Conservation (phyloP, 1,140 invertebrate species). For the Magallana ariakensis region DNA sequence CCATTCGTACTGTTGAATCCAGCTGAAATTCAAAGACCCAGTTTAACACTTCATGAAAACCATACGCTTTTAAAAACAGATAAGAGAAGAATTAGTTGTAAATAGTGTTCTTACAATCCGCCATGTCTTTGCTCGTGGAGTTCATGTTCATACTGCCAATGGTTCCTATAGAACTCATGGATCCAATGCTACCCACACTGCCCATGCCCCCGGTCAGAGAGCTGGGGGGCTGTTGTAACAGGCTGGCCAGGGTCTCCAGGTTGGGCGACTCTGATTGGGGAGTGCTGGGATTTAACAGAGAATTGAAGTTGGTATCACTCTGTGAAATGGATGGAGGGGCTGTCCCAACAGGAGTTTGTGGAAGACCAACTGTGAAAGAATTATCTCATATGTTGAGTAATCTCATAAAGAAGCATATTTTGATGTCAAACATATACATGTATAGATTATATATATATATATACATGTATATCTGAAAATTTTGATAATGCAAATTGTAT, state of each 20-base stretch:
- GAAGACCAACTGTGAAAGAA: background rate
- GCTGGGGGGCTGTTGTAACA: constrained; percentile 58
- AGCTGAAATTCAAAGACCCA: background rate
- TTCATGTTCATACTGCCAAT: constrained; percentile 53
- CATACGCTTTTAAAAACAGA: too few species aligned
- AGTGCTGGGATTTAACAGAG: constrained; percentile 45
- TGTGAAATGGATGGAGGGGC: constrained; percentile 50
- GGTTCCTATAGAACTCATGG: constrained; percentile 46
- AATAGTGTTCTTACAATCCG: background rate
- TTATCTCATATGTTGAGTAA: background rate
- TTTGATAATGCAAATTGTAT: too few species aligned
- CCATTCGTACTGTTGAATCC: constrained; percentile 34
- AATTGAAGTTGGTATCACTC: constrained; percentile 17
- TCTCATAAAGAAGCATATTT: too few species aligned
- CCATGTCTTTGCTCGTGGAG: constrained; percentile 39
- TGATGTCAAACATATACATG: too few species aligned
- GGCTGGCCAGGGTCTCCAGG: constrained; percentile 63
- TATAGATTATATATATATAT: too few species aligned
- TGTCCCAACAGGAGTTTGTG: constrained; percentile 49
- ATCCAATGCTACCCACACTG: constrained; percentile 49
- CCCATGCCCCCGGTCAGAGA: constrained; percentile 46
- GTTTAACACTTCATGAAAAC: too few species aligned
- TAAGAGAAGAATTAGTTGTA: too few species aligned
- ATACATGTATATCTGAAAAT: too few species aligned
- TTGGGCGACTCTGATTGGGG: constrained; percentile 57